Percentiles rank a stretch among this genome's conserved stretches.
phyloP scores from a whole-genome alignment of 2,888 invertebrate species.

The Plusia festucae region DNA sequence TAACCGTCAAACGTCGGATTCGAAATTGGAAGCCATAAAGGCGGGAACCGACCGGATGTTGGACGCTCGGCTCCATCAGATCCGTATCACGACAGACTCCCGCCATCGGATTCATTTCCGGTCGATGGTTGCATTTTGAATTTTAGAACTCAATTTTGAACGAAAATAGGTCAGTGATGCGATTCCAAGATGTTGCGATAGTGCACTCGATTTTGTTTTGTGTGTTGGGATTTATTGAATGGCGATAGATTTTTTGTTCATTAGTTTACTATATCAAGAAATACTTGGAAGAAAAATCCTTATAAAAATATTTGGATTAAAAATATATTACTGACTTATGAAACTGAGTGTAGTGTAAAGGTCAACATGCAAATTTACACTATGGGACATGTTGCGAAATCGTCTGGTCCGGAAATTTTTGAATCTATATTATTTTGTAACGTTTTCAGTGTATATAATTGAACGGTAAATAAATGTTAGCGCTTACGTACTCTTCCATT shows the following conservation, averaged over 20 bases:
- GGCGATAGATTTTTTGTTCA: slow-evolving; percentile 4
- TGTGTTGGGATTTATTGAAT: slow-evolving; percentile 11
- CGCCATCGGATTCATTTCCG: slow-evolving; percentile 87
- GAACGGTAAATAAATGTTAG: too few relatives aligned
- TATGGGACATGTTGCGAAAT: too few relatives aligned
- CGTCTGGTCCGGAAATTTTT: neutral
- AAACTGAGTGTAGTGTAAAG: too few relatives aligned
- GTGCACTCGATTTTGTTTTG: slow-evolving; percentile 48
- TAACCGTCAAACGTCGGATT: slow-evolving; percentile 66
- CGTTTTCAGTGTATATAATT: too few relatives aligned
- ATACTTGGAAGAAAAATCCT: neutral
- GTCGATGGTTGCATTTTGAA: slow-evolving; percentile 84
- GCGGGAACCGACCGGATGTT: slow-evolving; percentile 85
- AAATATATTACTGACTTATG: too few relatives aligned
- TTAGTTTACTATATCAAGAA: neutral
- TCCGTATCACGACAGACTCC: slow-evolving; percentile 85
- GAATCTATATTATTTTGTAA: neutral
- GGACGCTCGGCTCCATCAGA: slow-evolving; percentile 85
- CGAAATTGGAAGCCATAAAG: slow-evolving; percentile 86
- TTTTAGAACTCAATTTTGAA: slow-evolving; percentile 78
- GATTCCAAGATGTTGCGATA: slow-evolving; percentile 62
- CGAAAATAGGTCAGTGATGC: slow-evolving; percentile 73
- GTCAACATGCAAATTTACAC: too few relatives aligned
- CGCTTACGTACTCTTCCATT: too few relatives aligned
- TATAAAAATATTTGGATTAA: neutral